Base-by-base conservation (phyloP, 1,140 invertebrate species). In the Solenopsis invicta region DNA sequence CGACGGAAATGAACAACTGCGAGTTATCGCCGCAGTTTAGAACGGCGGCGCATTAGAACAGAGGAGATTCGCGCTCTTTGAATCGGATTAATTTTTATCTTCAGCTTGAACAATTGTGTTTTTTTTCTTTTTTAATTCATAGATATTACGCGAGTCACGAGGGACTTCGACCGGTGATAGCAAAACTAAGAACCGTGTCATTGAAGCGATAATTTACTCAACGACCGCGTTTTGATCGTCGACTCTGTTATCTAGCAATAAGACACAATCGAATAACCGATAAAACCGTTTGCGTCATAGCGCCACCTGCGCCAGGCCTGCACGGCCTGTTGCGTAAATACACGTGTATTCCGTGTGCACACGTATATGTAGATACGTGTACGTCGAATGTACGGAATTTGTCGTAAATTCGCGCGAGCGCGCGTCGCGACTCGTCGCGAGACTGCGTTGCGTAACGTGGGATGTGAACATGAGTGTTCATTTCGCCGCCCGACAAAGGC, bases 241-340 rank as follows among this genome's bases (percentile, higher is more conserved):
- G 50, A 72, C 21, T 81, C 52, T 56, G 86, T 64, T 90, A 90
- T 90, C 89, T 61, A 16, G 12, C 69, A 45, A 41, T 41, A 3
- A 64, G 69, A 34, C 37, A 72, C 34, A 72, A 81, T 16, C 86
- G 74, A 87, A 87, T 82, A 89, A 78, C 72, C 61, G 91, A 92
- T 92, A 92, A 92, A 88, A 85, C 29, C 54, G 59, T 85, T 91
- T 90, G 67, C 88, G 89, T 92, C 91, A 92, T 90, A 87, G 86
- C 87, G 88, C 90, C 91, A 92, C 91, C 91, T 92, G 91, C 74
- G 82, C 54, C 76, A 71, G 34, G 48, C 84, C 61, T 75, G 62
- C 76, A 71, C 50, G 61, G 54, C 72, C 64, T 77, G 82, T 92
- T 91, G 91, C 91, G 88, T 90, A 92, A 92, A 92, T 78, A 76